A percentile compares a stretch with the other conserved stretches of the same genome.
Conservation (phyloP, 2,888 invertebrate genomes). For the Steromphala cineraria region DNA sequence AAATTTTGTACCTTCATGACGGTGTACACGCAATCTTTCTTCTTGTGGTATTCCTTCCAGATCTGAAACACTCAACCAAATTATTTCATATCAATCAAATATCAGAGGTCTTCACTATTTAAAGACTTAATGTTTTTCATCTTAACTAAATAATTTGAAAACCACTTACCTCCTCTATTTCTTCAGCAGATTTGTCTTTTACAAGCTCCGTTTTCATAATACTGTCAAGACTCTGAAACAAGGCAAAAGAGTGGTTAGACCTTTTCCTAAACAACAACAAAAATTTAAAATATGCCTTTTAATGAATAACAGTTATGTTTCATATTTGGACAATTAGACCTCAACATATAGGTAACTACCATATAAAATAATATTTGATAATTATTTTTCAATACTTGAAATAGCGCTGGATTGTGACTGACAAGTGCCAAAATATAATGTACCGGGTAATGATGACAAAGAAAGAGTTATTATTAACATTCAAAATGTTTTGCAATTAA, state of each 20-base stretch:
- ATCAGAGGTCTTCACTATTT: no score
- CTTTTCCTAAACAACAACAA: neutral
- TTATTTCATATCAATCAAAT: no score
- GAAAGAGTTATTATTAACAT: neutral
- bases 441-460: no score
- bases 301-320: neutral
- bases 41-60: slow-evolving; percentile 68
- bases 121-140: no score
- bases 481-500: neutral
- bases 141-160: no score
- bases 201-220: slow-evolving; percentile 70
- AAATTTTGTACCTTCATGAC: slow-evolving; percentile 59
- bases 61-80: slow-evolving; percentile 57
- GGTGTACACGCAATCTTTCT: slow-evolving; percentile 70
- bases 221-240: slow-evolving; percentile 63
- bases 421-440: no score
- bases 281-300: neutral
- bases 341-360: no score
- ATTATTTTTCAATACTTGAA: no score
- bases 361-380: no score
- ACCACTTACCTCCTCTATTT: slow-evolving; percentile 63
- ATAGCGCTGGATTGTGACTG: no score
- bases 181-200: slow-evolving; percentile 62
- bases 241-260: no score
- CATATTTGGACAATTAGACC: no score